Evolutionary conservation across 2,113 vertebrate species (phyloP).

Genomic region (Ammodytes dubius): DNA sequence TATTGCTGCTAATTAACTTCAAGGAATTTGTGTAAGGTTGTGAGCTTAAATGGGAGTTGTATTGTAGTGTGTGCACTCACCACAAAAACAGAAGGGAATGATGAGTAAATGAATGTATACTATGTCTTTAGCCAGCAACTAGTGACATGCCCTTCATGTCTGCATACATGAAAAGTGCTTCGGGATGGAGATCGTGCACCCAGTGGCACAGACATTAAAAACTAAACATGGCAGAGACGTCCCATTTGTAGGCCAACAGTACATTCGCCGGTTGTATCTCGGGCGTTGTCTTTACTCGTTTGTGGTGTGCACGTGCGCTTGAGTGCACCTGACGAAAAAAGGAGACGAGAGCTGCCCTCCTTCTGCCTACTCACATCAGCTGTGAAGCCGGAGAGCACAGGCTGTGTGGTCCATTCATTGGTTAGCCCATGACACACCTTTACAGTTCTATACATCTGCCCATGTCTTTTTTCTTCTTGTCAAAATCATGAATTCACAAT

Average conservation of each 20-base stretch:
- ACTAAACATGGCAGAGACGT: not conserved
- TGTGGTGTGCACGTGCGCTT: not conserved
- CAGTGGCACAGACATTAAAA: slow-evolving; percentile 36
- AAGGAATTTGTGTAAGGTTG: no score
- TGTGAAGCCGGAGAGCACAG: not conserved
- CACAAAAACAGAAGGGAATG: no score
- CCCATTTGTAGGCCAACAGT: slow-evolving; percentile 31
- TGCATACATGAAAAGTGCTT: not conserved
- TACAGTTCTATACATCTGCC: not conserved
- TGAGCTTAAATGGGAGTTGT: no score
- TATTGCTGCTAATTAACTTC: no score
- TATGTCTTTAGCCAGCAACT: no score
- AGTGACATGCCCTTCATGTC: no score
- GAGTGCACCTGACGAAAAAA: slow-evolving; percentile 42
- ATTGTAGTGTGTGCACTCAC: no score
- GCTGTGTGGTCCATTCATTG: not conserved
- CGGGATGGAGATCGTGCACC: not conserved
- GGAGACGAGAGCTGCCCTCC: slow-evolving; percentile 55
- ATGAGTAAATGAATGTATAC: no score
- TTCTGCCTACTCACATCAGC: slow-evolving; percentile 72
- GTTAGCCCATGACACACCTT: not conserved
- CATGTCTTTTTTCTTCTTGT: no score
- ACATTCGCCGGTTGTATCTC: not conserved
- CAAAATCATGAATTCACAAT: no score
- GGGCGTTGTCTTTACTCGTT: not conserved